Percentiles rank a stretch among this genome's conserved stretches.
phyloP scores from a whole-genome alignment of 2,797 vertebrate genomes.

The Danio choprae region DNA sequence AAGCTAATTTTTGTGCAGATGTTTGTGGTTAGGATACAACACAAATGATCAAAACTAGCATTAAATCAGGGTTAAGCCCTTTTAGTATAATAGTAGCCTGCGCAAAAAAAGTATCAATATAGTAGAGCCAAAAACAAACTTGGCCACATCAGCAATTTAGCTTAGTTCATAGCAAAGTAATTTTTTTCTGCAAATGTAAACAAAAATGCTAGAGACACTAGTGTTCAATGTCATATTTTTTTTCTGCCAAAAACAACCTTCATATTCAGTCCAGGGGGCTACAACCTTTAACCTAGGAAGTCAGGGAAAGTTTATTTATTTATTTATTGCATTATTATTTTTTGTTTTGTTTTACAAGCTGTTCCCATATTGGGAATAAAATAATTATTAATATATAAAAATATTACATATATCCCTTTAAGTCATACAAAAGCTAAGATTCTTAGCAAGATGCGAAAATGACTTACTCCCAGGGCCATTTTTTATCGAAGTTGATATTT shows the following conservation, averaged over 20 bases:
- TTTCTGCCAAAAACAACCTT: background rate
- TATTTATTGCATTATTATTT: too few relatives aligned
- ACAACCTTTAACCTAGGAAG: too few relatives aligned
- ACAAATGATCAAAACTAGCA: slow-evolving; percentile 1
- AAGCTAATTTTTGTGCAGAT: slow-evolving; percentile 1
- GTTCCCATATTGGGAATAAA: too few relatives aligned
- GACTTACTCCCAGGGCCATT: too few relatives aligned
- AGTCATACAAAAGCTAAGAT: too few relatives aligned
- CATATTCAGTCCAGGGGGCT: background rate
- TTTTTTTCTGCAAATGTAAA: background rate
- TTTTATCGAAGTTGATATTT: too few relatives aligned
- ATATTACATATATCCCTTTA: too few relatives aligned
- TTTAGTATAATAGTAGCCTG: background rate
- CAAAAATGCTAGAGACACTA: background rate
- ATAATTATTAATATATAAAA: too few relatives aligned
- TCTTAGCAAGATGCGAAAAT: too few relatives aligned
- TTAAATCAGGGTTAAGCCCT: slow-evolving; percentile 5
- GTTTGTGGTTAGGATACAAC: background rate
- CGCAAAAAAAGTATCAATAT: background rate
- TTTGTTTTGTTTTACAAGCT: too few relatives aligned
- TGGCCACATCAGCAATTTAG: background rate
- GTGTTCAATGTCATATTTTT: too few relatives aligned
- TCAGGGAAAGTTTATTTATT: too few relatives aligned
- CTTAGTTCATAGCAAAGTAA: background rate
- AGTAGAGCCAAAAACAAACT: background rate